These are phyloP conservation scores for Eleginops maclovinus DNA, from an alignment of 2,113 vertebrate genomes.

Conservation along the genomic window DNA sequence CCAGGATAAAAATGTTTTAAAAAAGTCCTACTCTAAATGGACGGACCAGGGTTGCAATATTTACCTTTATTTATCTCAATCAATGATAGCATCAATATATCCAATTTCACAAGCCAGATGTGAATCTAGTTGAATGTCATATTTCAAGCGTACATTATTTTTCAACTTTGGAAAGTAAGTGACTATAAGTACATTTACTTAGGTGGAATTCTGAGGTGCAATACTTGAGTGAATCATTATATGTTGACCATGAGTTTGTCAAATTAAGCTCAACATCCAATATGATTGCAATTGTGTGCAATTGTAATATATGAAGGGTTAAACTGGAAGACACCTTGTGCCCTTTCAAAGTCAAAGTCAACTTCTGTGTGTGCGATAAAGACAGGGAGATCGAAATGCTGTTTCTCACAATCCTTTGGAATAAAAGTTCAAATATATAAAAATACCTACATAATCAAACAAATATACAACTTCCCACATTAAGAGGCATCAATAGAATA, in stretches of 20 bases:
- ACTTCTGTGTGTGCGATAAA: too few species aligned
- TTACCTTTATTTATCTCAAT: background rate
- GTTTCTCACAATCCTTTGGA: too few species aligned
- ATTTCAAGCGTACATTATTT: background rate
- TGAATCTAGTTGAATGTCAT: background rate
- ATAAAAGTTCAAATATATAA: too few species aligned
- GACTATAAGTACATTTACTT: background rate
- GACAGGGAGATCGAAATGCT: too few species aligned
- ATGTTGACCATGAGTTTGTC: background rate
- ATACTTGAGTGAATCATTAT: background rate
- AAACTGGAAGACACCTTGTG: background rate
- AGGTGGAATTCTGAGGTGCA: background rate
- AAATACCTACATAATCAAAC: too few species aligned
- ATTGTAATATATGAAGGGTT: background rate
- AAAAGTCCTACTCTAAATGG: background rate
- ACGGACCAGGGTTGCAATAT: background rate
- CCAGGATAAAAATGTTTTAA: background rate
- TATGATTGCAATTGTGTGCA: too few species aligned
- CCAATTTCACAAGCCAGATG: background rate
- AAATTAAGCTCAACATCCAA: background rate
- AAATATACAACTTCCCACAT: too few species aligned
- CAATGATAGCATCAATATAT: background rate
- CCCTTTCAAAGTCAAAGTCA: too few species aligned
- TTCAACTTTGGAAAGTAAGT: background rate
- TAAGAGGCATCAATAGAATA: too few species aligned